These are phyloP conservation scores for Gymnocypris eckloni DNA, from an alignment of 2,797 vertebrate genomes.

Conservation along the genomic window DNA sequence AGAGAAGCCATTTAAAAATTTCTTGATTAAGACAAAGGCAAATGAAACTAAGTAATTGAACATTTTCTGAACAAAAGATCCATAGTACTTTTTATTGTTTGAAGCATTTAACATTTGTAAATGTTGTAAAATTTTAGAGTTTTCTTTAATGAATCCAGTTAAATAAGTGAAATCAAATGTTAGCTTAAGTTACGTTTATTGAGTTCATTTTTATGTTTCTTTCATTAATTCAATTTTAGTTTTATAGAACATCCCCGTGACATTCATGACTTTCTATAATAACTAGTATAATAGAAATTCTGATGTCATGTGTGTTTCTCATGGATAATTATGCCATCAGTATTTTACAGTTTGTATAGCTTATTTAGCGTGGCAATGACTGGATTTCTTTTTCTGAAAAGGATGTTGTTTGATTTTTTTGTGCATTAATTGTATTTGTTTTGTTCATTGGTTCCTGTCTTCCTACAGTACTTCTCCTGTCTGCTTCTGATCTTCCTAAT, in stretches of 20 bases:
- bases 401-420: not conserved
- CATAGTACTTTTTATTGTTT: not conserved
- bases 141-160: not conserved
- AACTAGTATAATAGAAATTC: not conserved
- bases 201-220: not conserved
- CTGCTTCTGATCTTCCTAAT: constrained; percentile 86
- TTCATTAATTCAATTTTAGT: not conserved
- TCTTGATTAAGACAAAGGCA: not conserved
- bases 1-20: not conserved
- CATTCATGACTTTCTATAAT: not conserved
- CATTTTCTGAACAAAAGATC: not conserved
- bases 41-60: not conserved
- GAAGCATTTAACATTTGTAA: too few species aligned
- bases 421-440: not conserved
- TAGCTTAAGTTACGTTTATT: not conserved
- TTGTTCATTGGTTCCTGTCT: constrained; percentile 5
- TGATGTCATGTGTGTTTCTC: not conserved
- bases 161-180: not conserved
- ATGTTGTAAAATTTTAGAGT: not conserved
- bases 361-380: not conserved
- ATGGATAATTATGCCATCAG: not conserved
- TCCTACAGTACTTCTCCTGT: constrained; percentile 83
- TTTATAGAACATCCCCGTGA: not conserved
- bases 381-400: not conserved
- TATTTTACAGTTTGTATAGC: not conserved